Percentiles rank a stretch among this genome's conserved stretches.
Evolutionary conservation across 2,888 invertebrate genomes (phyloP).

Genomic region (Germaria angustata): DNA sequence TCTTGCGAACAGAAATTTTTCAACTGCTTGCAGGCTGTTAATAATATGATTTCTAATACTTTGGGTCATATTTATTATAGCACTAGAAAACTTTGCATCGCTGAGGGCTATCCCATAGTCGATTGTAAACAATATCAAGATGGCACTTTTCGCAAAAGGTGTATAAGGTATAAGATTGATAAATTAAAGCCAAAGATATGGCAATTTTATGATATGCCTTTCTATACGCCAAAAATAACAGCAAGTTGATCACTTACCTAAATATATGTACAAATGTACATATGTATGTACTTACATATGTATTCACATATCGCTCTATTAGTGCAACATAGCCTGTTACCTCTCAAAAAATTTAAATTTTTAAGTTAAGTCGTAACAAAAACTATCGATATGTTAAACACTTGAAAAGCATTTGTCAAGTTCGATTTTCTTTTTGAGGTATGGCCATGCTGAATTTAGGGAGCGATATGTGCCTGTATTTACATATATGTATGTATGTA

Average conservation of each 20-base stretch:
- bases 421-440: too few relatives aligned
- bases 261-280: not conserved
- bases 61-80: constrained; percentile 77
- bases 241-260: not conserved
- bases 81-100: constrained; percentile 75
- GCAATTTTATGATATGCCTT: constrained; percentile 80
- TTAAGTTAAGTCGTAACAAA: too few relatives aligned
- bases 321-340: too few relatives aligned
- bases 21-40: constrained; percentile 76
- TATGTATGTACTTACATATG: too few relatives aligned
- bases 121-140: constrained; percentile 74
- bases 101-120: constrained; percentile 73
- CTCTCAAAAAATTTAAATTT: too few relatives aligned
- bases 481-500: too few relatives aligned
- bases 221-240: constrained; percentile 70
- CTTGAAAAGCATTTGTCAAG: too few relatives aligned
- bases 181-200: constrained; percentile 71
- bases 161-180: constrained; percentile 77
- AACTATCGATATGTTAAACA: too few relatives aligned
- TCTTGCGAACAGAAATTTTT: constrained; percentile 78
- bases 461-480: too few relatives aligned
- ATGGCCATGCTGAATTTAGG: too few relatives aligned
- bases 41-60: constrained; percentile 73
- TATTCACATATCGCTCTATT: too few relatives aligned
- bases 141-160: constrained; percentile 75